phyloP scores from a whole-genome alignment of 2,797 vertebrate genomes.

The Tachyglossus aculeatus region DNA sequence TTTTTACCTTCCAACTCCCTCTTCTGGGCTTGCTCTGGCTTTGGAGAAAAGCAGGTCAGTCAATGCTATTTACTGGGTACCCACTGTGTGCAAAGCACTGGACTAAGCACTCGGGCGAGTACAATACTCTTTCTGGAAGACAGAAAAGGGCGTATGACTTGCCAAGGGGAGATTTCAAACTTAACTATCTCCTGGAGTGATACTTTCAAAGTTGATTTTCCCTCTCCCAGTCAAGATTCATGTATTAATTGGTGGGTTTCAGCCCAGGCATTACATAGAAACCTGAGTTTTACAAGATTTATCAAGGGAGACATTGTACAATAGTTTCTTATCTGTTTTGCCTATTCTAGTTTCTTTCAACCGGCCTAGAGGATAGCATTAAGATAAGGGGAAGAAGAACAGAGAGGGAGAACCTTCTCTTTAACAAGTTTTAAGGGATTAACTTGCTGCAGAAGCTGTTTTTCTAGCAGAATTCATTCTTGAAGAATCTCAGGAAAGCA shows the following conservation, averaged over 20 bases:
- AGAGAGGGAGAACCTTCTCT: background rate
- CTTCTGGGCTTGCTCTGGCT: too few species aligned
- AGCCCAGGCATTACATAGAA: background rate
- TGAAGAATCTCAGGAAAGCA: too few species aligned
- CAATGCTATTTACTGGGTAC: too few species aligned
- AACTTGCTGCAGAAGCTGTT: background rate
- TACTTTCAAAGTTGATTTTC: background rate
- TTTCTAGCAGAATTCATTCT: background rate
- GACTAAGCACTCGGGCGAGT: too few species aligned
- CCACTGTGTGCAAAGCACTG: too few species aligned
- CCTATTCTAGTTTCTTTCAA: background rate
- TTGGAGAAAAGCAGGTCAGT: too few species aligned
- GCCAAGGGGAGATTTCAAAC: background rate
- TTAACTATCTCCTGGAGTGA: background rate
- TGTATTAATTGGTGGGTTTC: slow-evolving; percentile 17
- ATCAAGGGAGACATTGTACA: background rate
- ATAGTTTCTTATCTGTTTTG: too few species aligned
- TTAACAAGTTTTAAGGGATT: background rate
- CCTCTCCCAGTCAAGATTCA: background rate
- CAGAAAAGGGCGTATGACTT: background rate
- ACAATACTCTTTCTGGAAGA: background rate
- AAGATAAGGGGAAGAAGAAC: background rate
- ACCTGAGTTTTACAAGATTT: background rate
- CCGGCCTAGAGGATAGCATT: background rate
- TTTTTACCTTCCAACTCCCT: too few species aligned